A percentile compares a stretch with the other conserved stretches of the same genome.
These are phyloP conservation scores for Odontomyia ornata DNA, from an alignment of 2,888 invertebrate genomes.

Conservation along the genomic window DNA sequence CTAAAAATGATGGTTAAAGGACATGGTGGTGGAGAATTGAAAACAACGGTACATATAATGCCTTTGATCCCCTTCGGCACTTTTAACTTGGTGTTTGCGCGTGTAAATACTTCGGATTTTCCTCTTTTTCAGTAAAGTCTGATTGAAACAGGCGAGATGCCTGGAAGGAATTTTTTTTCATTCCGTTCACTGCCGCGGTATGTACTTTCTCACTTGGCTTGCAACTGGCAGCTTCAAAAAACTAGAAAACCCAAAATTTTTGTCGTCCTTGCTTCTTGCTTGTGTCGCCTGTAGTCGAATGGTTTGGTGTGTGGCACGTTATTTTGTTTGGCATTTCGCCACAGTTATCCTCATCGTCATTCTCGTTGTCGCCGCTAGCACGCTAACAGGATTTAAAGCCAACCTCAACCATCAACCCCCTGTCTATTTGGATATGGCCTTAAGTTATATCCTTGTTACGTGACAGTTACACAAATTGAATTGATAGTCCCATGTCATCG, in stretches of 20 bases:
- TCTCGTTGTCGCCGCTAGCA: neutral
- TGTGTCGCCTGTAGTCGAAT: too few species aligned
- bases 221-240: neutral
- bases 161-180: constrained; percentile 33
- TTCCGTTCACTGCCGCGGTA: neutral
- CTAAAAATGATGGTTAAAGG: neutral
- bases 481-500: constrained; percentile 48
- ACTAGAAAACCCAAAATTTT: neutral
- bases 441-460: constrained; percentile 50
- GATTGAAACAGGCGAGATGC: constrained; percentile 40
- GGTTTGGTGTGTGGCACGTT: neutral
- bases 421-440: constrained; percentile 38
- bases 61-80: neutral
- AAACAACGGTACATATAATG: neutral
- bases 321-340: constrained; percentile 17
- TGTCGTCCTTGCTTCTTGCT: neutral
- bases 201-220: neutral
- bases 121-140: neutral
- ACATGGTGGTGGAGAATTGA: neutral
- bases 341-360: neutral
- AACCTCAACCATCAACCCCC: constrained; percentile 40
- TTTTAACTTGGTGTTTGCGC: neutral
- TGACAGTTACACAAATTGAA: constrained; percentile 52
- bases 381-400: constrained; percentile 49
- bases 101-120: neutral